Conservation (phyloP, 2,888 invertebrate species). For the Geotrupes spiniger region DNA sequence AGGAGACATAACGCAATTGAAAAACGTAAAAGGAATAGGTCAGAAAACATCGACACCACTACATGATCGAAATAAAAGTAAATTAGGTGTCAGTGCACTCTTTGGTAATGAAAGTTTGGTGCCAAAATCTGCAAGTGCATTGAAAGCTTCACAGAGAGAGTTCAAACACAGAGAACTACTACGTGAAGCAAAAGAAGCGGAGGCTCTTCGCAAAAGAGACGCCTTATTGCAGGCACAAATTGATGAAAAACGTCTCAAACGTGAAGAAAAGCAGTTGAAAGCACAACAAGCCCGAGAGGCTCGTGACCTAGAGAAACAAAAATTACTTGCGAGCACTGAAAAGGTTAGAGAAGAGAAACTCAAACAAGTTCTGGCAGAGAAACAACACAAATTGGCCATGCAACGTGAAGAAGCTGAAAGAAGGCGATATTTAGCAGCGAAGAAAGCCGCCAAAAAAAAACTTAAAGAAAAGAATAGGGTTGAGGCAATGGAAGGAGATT, state of each 20-base stretch:
- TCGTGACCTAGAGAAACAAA: slow-evolving; percentile 52
- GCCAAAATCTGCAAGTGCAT: slow-evolving; percentile 32
- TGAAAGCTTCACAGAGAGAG: slow-evolving; percentile 38
- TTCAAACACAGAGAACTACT: slow-evolving; percentile 34
- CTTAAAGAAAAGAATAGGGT: slow-evolving; percentile 44
- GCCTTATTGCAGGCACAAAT: slow-evolving; percentile 57
- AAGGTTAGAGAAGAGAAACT: slow-evolving; percentile 47
- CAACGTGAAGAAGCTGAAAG: slow-evolving; percentile 52
- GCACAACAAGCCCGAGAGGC: slow-evolving; percentile 52
- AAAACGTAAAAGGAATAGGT: too few species aligned
- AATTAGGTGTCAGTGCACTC: neutral
- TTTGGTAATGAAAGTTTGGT: slow-evolving; percentile 7
- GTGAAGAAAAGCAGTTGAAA: slow-evolving; percentile 49
- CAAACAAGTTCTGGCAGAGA: slow-evolving; percentile 36
- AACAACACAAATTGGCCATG: slow-evolving; percentile 49
- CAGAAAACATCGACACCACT: too few species aligned
- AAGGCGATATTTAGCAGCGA: slow-evolving; percentile 50
- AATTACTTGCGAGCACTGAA: slow-evolving; percentile 52
- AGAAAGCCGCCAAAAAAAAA: slow-evolving; percentile 49
- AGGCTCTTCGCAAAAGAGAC: slow-evolving; percentile 59
- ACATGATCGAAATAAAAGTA: neutral
- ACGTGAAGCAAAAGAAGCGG: slow-evolving; percentile 37
- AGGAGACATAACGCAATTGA: too few species aligned
- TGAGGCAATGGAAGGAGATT: slow-evolving; percentile 39
- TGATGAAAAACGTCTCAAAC: slow-evolving; percentile 55